A percentile compares a stretch with the other conserved stretches of the same genome.
Conservation (phyloP, 2,888 invertebrate genomes). For the Hedychridium roseum region DNA sequence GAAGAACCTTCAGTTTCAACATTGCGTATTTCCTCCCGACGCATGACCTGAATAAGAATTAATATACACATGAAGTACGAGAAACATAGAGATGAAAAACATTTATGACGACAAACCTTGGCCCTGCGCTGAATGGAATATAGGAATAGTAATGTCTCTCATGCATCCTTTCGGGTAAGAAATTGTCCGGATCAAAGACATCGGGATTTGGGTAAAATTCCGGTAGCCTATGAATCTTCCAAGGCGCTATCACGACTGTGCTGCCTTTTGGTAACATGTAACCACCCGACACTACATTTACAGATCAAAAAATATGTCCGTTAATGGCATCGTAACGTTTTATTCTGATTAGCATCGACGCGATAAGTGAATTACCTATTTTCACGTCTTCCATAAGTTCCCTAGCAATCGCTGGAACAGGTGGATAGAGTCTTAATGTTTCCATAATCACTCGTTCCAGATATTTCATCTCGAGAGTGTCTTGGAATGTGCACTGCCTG, state of each 20-base stretch:
- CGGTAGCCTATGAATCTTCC: conserved; percentile 74
- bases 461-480: conserved; percentile 87
- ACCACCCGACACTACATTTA: conserved; percentile 71
- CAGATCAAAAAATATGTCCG: conserved; percentile 15
- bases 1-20: conserved; percentile 79
- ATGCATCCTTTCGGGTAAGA: conserved; percentile 80
- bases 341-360: too few relatives aligned
- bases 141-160: conserved; percentile 83
- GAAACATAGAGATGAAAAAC: neutral
- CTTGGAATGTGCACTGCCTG: conserved; percentile 80
- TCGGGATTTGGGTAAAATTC: conserved; percentile 80
- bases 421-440: conserved; percentile 80
- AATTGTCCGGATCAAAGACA: conserved; percentile 84
- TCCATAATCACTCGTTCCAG: conserved; percentile 84
- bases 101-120: conserved; percentile 64
- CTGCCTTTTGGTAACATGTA: conserved; percentile 75
- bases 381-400: conserved; percentile 76
- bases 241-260: conserved; percentile 74
- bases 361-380: conserved; percentile 72
- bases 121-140: conserved; percentile 84
- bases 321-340: conserved; percentile 13
- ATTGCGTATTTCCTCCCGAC: conserved; percentile 82
- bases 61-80: neutral
- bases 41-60: conserved; percentile 64
- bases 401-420: conserved; percentile 81